Percentiles rank a stretch among this genome's conserved stretches.
These are phyloP conservation scores for Lasioglossum villosulum DNA, from an alignment of 2,888 invertebrate genomes.

Conservation along the genomic window DNA sequence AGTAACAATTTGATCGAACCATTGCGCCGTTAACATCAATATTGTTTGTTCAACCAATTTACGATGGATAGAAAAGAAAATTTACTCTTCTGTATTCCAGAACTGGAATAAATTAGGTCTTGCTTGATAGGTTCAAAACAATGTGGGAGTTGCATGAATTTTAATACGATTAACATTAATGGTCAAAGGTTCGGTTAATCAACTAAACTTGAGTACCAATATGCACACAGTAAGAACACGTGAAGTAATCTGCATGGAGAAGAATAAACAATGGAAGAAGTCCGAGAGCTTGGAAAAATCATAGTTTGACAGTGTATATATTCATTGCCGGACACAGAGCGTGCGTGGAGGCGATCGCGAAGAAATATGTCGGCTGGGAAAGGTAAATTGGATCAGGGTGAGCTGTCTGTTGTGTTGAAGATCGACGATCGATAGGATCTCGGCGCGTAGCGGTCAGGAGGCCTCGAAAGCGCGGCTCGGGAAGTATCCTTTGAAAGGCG, in stretches of 20 bases:
- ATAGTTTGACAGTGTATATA: not conserved
- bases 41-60: too few relatives aligned
- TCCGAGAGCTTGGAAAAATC: not conserved
- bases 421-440: conserved; percentile 3
- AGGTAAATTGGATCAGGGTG: not conserved
- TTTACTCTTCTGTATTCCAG: too few relatives aligned
- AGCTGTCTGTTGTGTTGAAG: not conserved
- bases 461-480: not conserved
- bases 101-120: not conserved
- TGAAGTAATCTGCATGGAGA: too few relatives aligned
- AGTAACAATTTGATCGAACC: too few relatives aligned
- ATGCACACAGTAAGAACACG: too few relatives aligned
- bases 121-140: too few relatives aligned
- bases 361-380: not conserved
- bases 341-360: not conserved
- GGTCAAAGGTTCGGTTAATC: not conserved
- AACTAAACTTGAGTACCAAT: too few relatives aligned
- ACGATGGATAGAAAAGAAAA: too few relatives aligned
- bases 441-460: not conserved
- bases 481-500: not conserved
- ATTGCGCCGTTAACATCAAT: too few relatives aligned
- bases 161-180: too few relatives aligned
- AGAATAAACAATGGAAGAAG: not conserved
- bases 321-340: not conserved
- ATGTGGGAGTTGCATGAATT: too few relatives aligned